Conservation (phyloP, 2,113 vertebrate genomes). For the Illadopsis cleaveri region DNA sequence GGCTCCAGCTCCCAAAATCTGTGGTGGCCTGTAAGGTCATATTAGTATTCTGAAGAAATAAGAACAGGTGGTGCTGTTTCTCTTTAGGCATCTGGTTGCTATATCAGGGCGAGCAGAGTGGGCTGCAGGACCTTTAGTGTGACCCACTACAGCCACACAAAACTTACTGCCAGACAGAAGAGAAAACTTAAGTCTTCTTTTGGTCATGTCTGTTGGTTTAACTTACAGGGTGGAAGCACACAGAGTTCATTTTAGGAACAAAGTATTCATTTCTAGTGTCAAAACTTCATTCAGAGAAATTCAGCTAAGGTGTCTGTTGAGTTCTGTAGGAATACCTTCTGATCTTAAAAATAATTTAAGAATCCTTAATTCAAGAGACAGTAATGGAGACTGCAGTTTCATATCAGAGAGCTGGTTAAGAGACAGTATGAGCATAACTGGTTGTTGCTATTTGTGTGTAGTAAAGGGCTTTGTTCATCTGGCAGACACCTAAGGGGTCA, state of each 20-base stretch:
- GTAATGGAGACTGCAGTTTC: background rate
- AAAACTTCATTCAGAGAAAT: background rate
- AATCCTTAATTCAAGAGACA: background rate
- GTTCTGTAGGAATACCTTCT: background rate
- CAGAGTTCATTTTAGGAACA: background rate
- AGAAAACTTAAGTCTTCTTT: background rate
- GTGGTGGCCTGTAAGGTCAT: background rate
- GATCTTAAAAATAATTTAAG: background rate
- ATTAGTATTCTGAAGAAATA: background rate
- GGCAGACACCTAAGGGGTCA: background rate
- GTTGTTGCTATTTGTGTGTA: background rate
- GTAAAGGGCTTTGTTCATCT: background rate
- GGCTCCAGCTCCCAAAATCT: background rate
- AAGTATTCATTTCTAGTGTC: background rate
- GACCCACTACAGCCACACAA: background rate
- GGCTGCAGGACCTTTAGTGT: background rate
- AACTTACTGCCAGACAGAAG: background rate
- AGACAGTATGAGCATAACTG: background rate
- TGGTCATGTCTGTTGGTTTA: background rate
- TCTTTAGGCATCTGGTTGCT: background rate
- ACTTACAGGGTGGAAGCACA: background rate
- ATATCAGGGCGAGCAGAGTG: background rate
- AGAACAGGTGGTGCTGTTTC: background rate
- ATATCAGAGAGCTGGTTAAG: background rate
- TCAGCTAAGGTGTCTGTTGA: background rate